A percentile compares a stretch with the other conserved stretches of the same genome.
phyloP scores from a whole-genome alignment of 2,888 invertebrate species.

The Drosophila paranaensis region DNA sequence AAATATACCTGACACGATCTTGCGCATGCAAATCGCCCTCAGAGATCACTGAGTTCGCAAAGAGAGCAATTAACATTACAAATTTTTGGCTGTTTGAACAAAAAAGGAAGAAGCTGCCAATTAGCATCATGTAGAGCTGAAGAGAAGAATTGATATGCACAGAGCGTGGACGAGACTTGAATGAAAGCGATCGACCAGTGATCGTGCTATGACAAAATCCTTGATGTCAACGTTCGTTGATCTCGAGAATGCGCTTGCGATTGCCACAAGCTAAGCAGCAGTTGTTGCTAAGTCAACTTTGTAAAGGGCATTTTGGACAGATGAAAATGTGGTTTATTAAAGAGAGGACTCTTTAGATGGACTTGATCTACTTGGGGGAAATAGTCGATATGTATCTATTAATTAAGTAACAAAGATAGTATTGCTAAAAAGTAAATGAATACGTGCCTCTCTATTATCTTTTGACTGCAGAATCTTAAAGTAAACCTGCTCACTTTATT shows the following conservation, averaged over 20 bases:
- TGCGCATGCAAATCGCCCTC: conserved; percentile 64
- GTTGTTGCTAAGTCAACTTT: conserved; percentile 39
- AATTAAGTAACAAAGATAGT: background rate
- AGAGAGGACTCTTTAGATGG: background rate
- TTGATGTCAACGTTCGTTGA: conserved; percentile 77
- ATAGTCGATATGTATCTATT: too few species aligned
- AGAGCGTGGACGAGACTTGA: conserved; percentile 65
- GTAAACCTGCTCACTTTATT: too few species aligned
- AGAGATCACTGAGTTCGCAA: conserved; percentile 36
- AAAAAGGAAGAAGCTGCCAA: conserved; percentile 65
- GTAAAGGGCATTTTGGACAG: background rate
- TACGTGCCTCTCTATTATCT: too few species aligned
- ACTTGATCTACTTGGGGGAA: too few species aligned
- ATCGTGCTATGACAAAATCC: conserved; percentile 67
- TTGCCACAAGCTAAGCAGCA: background rate
- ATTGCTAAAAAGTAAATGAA: background rate
- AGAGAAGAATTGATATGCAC: conserved; percentile 48
- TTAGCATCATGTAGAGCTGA: conserved; percentile 62
- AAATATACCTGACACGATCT: conserved; percentile 79
- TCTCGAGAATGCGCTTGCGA: conserved; percentile 36
- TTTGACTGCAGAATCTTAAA: too few species aligned
- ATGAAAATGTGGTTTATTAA: background rate
- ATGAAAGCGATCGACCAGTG: conserved; percentile 63
- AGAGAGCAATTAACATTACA: conserved; percentile 70
- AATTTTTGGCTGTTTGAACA: conserved; percentile 54